Conservation (phyloP, 2,113 vertebrate genomes). For the Gadus chalcogrammus region DNA sequence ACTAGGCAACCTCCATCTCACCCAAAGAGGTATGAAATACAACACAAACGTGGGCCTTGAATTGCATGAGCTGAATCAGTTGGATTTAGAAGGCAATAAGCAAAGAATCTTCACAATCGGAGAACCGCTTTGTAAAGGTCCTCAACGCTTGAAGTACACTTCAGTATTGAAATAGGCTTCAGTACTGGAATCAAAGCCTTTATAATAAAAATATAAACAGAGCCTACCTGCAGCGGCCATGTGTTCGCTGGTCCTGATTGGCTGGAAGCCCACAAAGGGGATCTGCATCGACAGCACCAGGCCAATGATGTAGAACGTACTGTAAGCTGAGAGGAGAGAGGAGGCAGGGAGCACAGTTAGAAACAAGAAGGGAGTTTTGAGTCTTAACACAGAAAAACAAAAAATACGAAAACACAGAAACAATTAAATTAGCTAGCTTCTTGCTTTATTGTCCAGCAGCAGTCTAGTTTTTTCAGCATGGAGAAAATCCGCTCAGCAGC, state of each 20-base stretch:
- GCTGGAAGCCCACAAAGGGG: conserved; percentile 96
- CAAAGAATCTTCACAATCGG: too few relatives aligned
- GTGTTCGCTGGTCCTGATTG: conserved; percentile 96
- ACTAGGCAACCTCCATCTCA: too few relatives aligned
- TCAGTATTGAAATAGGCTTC: too few relatives aligned
- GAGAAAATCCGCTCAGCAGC: background rate
- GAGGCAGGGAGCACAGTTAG: background rate
- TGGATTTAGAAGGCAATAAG: too few relatives aligned
- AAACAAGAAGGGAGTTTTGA: too few relatives aligned
- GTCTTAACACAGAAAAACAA: background rate
- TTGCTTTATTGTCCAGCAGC: background rate
- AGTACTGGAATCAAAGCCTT: too few relatives aligned
- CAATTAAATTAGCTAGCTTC: background rate
- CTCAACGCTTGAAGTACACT: too few relatives aligned
- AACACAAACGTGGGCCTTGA: too few relatives aligned
- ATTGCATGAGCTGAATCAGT: too few relatives aligned
- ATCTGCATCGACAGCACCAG: conserved; percentile 96
- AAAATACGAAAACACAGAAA: background rate
- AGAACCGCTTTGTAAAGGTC: too few relatives aligned
- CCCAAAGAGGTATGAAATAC: too few relatives aligned
- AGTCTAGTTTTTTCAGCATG: conserved; percentile 13
- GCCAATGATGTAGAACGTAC: conserved; percentile 98
- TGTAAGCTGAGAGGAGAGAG: conserved; percentile 79
- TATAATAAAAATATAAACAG: too few relatives aligned
- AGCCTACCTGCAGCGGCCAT: conserved; percentile 91